Base-by-base conservation (phyloP, 2,888 invertebrate genomes). In the Melieria crassipennis region DNA sequence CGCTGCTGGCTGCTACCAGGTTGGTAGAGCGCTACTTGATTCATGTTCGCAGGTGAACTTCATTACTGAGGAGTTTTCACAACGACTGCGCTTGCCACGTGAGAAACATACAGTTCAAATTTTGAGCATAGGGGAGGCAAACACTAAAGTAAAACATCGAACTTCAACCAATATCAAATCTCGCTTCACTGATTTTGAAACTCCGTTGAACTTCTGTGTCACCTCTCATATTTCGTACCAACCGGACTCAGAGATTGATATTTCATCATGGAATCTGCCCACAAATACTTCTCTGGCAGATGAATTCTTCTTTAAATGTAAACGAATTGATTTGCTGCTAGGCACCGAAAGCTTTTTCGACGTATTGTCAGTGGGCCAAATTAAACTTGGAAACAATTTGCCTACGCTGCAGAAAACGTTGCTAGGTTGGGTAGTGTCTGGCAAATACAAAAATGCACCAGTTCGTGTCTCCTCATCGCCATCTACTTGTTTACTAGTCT, bases 291-390 rank as follows among this genome's bases (percentile, higher is more conserved):
- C 70, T 10, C 71, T 70, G 42, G 74, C 75, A 10, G 73, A 74
- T 52, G 71, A 73, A 65, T 7, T 45, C 6, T 74, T 74, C 50
- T 73, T 67, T 45, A 73, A 73, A 70, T 67, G 71, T n/a, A 73
- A 74, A 48, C 61, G 63, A 7, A 75, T 74, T 46, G 73, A 73
- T 16, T 62, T 73, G 11, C 65, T 73, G 1, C 72, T 75, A 63
- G 71, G 70, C 10, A 69, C 72, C 7, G 73, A 76, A 66, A 65
- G 63, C 0, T 75, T 76, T 55, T 76, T 73, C 43, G 67, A 72
- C 47, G 46, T 75, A 55, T 71, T 76, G 69, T 72, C 70, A n/a
- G 69, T 70, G 7, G 72, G 74, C 11, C 71, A 75, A 74, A 74
- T 74, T 43, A 74, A 71, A 66, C 60, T 75, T 47, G 69, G 63